These are phyloP conservation scores for Motacilla alba DNA, from an alignment of 2,113 vertebrate genomes.

Conservation along the genomic window DNA sequence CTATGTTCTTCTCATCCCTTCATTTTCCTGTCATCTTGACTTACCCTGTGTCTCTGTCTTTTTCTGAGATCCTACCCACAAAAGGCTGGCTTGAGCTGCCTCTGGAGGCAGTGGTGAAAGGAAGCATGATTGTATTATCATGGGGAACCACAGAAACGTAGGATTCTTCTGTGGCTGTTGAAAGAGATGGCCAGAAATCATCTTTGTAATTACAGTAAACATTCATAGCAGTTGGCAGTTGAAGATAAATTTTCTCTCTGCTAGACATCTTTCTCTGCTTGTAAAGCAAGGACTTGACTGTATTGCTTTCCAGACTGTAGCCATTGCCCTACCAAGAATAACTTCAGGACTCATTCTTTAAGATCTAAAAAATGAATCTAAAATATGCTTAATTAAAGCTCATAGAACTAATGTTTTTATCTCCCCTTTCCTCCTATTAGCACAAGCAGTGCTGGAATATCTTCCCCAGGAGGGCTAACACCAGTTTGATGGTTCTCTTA, in stretches of 20 bases:
- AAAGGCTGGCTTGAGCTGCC: neutral
- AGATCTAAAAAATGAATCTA: neutral
- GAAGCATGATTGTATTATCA: neutral
- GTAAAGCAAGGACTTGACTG: neutral
- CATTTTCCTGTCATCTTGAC: neutral
- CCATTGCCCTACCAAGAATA: neutral
- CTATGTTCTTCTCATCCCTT: neutral
- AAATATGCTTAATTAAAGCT: neutral
- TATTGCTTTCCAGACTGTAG: neutral
- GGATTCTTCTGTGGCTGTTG: neutral
- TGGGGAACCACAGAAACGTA: neutral
- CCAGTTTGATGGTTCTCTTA: neutral
- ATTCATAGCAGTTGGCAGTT: neutral
- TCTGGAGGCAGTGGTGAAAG: neutral
- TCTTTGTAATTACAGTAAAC: neutral
- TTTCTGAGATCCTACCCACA: neutral
- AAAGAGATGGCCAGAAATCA: neutral
- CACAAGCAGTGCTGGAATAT: neutral
- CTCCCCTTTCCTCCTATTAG: neutral
- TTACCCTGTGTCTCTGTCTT: neutral
- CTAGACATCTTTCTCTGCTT: neutral
- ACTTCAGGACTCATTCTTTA: neutral
- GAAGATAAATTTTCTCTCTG: neutral
- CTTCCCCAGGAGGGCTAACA: neutral
- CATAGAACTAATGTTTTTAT: neutral